Percentiles rank a stretch among this genome's conserved stretches.
These are phyloP conservation scores for Schizopygopsis malacanthus DNA, from an alignment of 2,797 vertebrate species.

Conservation along the genomic window DNA sequence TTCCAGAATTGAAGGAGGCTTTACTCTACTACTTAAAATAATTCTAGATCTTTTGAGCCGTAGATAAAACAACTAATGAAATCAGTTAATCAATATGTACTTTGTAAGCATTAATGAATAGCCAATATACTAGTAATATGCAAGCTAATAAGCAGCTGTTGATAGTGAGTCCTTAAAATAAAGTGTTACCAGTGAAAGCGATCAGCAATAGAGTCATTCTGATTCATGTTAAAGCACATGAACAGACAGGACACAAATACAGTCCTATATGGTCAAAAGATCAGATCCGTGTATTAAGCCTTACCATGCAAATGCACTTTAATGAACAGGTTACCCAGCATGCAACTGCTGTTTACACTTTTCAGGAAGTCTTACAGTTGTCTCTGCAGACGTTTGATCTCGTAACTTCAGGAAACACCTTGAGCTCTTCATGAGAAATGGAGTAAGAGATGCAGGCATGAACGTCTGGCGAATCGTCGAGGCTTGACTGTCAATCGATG, in stretches of 20 bases:
- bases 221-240: too few relatives aligned
- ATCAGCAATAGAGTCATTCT: too few relatives aligned
- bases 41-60: not conserved
- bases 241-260: not conserved
- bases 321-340: not conserved
- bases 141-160: too few relatives aligned
- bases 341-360: not conserved
- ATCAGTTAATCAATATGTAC: too few relatives aligned
- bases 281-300: not conserved
- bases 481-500: not conserved
- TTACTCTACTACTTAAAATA: not conserved
- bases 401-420: constrained; percentile 16
- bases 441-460: not conserved
- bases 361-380: constrained; percentile 1
- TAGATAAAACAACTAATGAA: not conserved
- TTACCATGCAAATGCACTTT: not conserved
- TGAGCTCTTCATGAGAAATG: not conserved
- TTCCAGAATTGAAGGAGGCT: too few relatives aligned
- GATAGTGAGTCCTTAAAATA: too few relatives aligned
- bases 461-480: not conserved
- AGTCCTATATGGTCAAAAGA: not conserved
- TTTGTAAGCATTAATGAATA: too few relatives aligned
- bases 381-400: not conserved
- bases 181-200: too few relatives aligned
- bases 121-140: too few relatives aligned